Evolutionary conservation across 2,113 vertebrate genomes (phyloP), one percentile per base, ranked within the genome.

Genomic region (Martes martes): DNA sequence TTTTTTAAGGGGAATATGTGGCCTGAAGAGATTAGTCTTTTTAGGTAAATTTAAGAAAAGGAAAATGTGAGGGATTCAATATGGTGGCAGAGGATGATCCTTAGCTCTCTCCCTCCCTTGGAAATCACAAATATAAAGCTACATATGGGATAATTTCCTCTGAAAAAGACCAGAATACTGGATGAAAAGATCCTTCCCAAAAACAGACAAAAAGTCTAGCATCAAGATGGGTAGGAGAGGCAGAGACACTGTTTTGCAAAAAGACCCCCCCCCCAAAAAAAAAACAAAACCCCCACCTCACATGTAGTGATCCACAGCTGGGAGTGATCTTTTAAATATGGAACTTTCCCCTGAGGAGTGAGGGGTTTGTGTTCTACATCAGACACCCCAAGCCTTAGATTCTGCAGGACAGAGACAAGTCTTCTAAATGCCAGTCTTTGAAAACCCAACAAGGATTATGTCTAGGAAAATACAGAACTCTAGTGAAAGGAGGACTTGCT

Each of bases 1-100:
- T 96, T 96, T 97, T 92, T 96, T 95, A 69, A 63, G 94, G 78
- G 92, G 96, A 63, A 97, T 8, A 76, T 94, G 67, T 91, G 69
- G 69, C 39, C 78, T 61, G 47, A 89, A 21, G 57, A 57, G 57
- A 57, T 57, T 95, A 91, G n/a, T 92, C 59, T 94, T 95, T 91
- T 91, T 74, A 93, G 65, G 93, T 89, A 42, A 91, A 81, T 91
- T 80, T 93, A 89, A 94, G 71, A 78, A 81, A 95, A 94, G 65
- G 91, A 96, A 95, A 98, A 95, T 91, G n/a, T 36, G 18, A 69
- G 67, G 8, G n/a, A 69, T 69, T 69, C 33, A 69, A 21, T 69
- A 36, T 69, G 67, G 33, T 69, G 8, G 33, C 67, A 10, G n/a
- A 69, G 31, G 67, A 36, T 69, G 67, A 69, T 69, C 33, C 33